Evolutionary conservation across 2,888 invertebrate genomes (phyloP).

Genomic region (Xanthostigma xanthostigma): DNA sequence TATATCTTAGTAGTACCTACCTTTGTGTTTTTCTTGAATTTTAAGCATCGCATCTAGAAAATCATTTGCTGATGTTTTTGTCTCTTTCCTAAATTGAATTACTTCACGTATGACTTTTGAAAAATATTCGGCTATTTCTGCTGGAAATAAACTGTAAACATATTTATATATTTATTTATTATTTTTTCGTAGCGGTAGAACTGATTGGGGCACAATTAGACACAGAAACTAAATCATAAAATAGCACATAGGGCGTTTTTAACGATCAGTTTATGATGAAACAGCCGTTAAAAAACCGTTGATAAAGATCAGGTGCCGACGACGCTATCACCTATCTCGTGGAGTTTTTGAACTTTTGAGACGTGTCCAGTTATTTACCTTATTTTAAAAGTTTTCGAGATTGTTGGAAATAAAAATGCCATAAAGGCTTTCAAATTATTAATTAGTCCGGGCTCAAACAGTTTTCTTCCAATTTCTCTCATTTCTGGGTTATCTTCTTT

Average conservation of each 20-base stretch:
- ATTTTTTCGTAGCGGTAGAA: not conserved
- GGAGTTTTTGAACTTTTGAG: no score
- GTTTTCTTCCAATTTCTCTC: conserved; percentile 5
- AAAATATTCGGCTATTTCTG: not conserved
- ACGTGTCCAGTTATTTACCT: no score
- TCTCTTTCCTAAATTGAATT: not conserved
- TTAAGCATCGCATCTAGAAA: not conserved
- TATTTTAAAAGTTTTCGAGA: no score
- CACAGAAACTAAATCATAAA: no score
- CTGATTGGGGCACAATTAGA: not conserved
- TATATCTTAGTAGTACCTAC: not conserved
- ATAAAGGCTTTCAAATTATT: not conserved
- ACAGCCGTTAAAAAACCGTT: no score
- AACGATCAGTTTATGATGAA: no score
- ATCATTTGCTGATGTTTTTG: not conserved
- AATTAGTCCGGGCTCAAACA: conserved; percentile 4
- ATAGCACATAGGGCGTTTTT: no score
- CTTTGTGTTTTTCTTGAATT: not conserved
- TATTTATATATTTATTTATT: not conserved
- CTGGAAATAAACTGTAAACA: not conserved
- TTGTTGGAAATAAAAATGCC: no score
- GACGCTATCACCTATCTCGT: no score
- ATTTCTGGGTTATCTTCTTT: conserved; percentile 11
- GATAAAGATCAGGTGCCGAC: no score
- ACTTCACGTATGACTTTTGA: not conserved